Percentiles rank a stretch among this genome's conserved stretches.
phyloP scores from a whole-genome alignment of 2,797 vertebrate species.

The Tokudaia muenninki region DNA sequence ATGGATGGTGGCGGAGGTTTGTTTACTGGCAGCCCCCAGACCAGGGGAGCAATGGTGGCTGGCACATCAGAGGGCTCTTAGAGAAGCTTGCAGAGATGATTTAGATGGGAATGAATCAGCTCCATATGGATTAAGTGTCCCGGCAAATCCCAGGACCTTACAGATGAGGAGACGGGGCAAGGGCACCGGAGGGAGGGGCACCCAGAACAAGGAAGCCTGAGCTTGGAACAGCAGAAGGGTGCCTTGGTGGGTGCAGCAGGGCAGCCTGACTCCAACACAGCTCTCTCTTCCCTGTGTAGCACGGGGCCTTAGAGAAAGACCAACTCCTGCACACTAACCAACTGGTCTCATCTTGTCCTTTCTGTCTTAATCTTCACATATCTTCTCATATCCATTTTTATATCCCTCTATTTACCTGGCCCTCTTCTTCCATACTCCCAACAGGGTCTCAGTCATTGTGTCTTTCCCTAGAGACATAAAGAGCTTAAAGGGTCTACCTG shows the following conservation, averaged over 20 bases:
- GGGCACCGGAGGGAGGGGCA: constrained; percentile 63
- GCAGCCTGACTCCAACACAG: too few relatives aligned
- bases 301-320: neutral
- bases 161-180: constrained; percentile 79
- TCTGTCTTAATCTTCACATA: neutral
- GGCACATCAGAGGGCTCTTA: constrained; percentile 84
- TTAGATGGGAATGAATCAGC: constrained; percentile 85
- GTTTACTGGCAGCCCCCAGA: constrained; percentile 82
- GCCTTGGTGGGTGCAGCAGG: fast-evolving
- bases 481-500: too few relatives aligned
- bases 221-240: neutral
- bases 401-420: neutral
- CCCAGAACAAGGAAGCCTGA: neutral
- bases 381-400: neutral
- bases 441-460: neutral
- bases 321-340: neutral
- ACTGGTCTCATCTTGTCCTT: neutral
- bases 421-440: neutral
- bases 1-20: constrained; percentile 78
- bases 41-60: constrained; percentile 76
- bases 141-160: constrained; percentile 79
- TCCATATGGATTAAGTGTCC: constrained; percentile 85
- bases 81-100: constrained; percentile 82
- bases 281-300: neutral
- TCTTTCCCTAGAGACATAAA: neutral